phyloP scores from a whole-genome alignment of 2,888 invertebrate genomes.

The Camponotus fellah region DNA sequence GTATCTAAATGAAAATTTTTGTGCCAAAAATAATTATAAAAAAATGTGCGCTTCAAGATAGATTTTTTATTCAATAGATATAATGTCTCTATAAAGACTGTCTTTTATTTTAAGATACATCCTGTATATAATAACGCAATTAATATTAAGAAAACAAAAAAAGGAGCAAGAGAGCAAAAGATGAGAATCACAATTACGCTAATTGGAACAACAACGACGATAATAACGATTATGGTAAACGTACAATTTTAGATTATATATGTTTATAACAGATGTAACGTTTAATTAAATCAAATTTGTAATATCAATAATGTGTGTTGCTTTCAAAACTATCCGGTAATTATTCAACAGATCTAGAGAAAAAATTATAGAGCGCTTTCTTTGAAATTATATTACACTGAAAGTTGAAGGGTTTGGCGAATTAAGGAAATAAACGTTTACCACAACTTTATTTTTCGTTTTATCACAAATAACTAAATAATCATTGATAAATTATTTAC shows the following conservation, averaged over 20 bases:
- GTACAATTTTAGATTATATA: constrained; percentile 76
- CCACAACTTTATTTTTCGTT: background rate
- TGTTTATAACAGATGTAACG: constrained; percentile 81
- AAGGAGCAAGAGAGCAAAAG: constrained; percentile 37
- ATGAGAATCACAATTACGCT: constrained; percentile 56
- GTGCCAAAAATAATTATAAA: constrained; percentile 42
- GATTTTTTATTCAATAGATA: constrained; percentile 21
- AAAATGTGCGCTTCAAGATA: background rate
- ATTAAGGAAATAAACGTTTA: background rate
- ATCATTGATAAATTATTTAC: background rate
- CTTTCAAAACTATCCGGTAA: constrained; percentile 77
- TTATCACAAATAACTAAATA: constrained; percentile 4
- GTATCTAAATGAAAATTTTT: background rate
- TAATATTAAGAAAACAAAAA: constrained; percentile 34
- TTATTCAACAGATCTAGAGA: background rate
- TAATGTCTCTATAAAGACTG: background rate
- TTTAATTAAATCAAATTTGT: constrained; percentile 82
- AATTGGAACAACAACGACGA: constrained; percentile 58
- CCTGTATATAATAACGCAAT: background rate
- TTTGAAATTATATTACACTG: background rate
- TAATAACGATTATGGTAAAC: constrained; percentile 55
- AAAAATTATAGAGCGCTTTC: background rate
- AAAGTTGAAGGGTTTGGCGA: background rate
- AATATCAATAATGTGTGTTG: constrained; percentile 83
- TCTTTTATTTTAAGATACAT: constrained; percentile 43